A percentile compares a stretch with the other conserved stretches of the same genome.
phyloP scores from a whole-genome alignment of 2,113 vertebrate species.

The Athene cunicularia region DNA sequence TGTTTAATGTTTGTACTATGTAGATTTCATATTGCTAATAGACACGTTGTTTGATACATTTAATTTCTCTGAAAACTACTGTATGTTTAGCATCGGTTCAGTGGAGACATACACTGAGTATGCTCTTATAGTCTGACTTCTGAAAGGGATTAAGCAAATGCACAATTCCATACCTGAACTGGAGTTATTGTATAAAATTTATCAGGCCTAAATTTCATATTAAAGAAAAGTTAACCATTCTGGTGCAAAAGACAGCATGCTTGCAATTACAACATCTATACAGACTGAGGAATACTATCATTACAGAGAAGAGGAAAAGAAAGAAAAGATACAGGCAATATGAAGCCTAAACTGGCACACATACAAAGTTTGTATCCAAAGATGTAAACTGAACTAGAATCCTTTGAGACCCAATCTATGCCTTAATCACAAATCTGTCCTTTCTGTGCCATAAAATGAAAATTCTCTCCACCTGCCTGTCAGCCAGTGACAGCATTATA shows the following conservation, averaged over 20 bases:
- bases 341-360: background rate
- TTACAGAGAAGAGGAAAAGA: background rate
- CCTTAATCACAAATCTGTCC: slow-evolving; percentile 28
- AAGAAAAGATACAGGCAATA: background rate
- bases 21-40: background rate
- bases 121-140: background rate
- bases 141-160: background rate
- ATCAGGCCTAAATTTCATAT: background rate
- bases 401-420: background rate
- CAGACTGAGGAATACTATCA: background rate
- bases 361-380: background rate
- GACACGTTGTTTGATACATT: background rate
- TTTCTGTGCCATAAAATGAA: slow-evolving; percentile 13
- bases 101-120: background rate
- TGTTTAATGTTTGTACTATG: background rate
- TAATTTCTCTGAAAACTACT: background rate
- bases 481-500: slow-evolving; percentile 15
- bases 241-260: background rate
- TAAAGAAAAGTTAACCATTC: background rate
- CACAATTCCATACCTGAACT: background rate
- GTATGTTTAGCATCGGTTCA: background rate
- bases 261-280: background rate
- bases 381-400: background rate
- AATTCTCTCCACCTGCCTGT: slow-evolving; percentile 30
- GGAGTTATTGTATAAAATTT: background rate